Evolutionary conservation across 2,888 invertebrate species (phyloP).

Genomic region (Callyntrura sp.): DNA sequence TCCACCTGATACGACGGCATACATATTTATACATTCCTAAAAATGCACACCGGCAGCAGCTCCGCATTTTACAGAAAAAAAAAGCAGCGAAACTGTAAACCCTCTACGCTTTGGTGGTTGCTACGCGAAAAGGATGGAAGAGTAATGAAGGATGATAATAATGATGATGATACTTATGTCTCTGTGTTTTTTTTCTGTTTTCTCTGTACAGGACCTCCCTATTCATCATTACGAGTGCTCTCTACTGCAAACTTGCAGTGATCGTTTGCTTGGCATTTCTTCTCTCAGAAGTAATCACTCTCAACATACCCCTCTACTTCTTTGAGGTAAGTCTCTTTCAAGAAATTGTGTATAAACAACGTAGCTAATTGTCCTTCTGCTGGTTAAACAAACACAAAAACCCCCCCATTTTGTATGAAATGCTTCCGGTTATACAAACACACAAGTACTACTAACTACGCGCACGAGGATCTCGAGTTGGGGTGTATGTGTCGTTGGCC

Average conservation of each 20-base stretch:
- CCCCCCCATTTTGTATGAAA: too few species aligned
- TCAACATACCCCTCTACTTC: conserved; percentile 95
- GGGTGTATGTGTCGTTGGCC: too few species aligned
- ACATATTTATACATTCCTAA: too few species aligned
- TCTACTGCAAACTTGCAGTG: conserved; percentile 97
- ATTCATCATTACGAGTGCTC: conserved; percentile 98
- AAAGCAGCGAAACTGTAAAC: too few species aligned
- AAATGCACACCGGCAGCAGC: background rate
- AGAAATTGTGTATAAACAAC: background rate
- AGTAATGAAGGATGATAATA: background rate
- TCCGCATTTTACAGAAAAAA: background rate
- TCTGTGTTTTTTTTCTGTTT: conserved; percentile 31
- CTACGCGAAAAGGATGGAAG: too few species aligned
- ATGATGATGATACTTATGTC: conserved; percentile 45
- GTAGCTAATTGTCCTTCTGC: background rate
- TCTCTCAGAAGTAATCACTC: conserved; percentile 97
- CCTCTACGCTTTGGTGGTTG: too few species aligned
- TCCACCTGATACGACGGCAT: too few species aligned
- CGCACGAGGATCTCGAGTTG: too few species aligned
- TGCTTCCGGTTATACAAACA: too few species aligned
- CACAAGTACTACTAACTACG: too few species aligned
- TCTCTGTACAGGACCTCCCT: conserved; percentile 85
- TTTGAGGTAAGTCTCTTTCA: conserved; percentile 88
- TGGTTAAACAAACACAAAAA: too few species aligned
- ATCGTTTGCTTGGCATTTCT: conserved; percentile 97